Evolutionary conservation across 2,113 vertebrate species (phyloP).

Genomic region (Sphyrna mokarran): DNA sequence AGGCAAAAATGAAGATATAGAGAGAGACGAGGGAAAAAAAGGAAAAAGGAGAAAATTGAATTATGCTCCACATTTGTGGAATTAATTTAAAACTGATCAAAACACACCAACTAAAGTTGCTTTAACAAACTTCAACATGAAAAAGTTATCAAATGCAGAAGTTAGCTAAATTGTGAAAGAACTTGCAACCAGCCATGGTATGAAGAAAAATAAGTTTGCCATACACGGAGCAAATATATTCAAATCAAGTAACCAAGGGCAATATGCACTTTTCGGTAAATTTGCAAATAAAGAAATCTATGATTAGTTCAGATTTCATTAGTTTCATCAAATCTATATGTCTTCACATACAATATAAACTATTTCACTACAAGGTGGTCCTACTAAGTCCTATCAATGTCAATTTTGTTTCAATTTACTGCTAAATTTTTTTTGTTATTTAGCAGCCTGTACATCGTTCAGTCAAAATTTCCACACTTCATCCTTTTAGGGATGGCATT

Average conservation of each 20-base stretch:
- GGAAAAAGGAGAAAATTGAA: fast-evolving
- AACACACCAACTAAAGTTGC: neutral
- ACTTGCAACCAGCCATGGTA: neutral
- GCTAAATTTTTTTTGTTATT: neutral
- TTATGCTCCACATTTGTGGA: neutral
- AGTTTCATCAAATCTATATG: neutral
- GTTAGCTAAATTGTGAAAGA: neutral
- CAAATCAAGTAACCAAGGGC: neutral
- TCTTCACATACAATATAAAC: neutral
- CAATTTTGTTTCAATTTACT: neutral
- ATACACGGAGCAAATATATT: neutral
- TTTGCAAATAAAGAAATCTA: neutral
- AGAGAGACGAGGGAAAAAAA: neutral
- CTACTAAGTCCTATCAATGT: neutral
- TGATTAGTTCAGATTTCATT: neutral
- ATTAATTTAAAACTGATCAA: neutral
- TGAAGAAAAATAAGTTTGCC: neutral
- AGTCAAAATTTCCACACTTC: neutral
- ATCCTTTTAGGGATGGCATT: neutral
- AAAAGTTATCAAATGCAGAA: neutral
- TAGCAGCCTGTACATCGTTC: neutral
- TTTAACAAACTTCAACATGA: neutral
- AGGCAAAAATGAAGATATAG: neutral
- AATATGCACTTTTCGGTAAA: neutral
- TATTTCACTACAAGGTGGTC: neutral